These are phyloP conservation scores for Betta splendens DNA, from an alignment of 2,797 vertebrate genomes.

Conservation along the genomic window DNA sequence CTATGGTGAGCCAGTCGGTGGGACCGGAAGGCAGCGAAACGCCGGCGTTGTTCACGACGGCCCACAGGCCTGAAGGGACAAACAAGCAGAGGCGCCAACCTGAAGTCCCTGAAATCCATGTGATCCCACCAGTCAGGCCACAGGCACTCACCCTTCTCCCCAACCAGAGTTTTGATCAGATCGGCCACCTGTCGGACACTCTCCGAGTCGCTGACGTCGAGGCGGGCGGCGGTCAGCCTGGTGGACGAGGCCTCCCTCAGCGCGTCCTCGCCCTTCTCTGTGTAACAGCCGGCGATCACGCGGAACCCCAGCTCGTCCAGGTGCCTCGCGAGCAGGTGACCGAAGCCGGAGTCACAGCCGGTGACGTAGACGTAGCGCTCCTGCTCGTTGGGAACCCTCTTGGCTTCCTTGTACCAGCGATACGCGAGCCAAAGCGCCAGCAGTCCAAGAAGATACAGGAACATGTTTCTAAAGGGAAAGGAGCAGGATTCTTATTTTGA, in stretches of 20 bases:
- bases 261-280: constrained; percentile 77
- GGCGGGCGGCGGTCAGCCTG: constrained; percentile 59
- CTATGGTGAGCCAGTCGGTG: constrained; percentile 76
- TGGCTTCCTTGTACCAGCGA: constrained; percentile 72
- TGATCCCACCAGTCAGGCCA: not conserved
- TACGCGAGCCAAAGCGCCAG: constrained; percentile 65
- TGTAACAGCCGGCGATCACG: constrained; percentile 79
- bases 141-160: constrained; percentile 72
- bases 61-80: constrained; percentile 77
- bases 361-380: constrained; percentile 82
- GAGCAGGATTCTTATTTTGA: too few relatives aligned
- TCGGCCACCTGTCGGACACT: constrained; percentile 66
- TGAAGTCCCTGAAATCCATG: not conserved
- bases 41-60: constrained; percentile 82
- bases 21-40: constrained; percentile 65
- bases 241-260: constrained; percentile 74
- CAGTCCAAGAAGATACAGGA: constrained; percentile 58
- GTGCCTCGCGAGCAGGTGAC: constrained; percentile 71
- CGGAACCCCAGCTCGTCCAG: constrained; percentile 76
- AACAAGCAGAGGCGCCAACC: not conserved
- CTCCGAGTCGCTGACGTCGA: constrained; percentile 72
- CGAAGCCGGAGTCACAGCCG: constrained; percentile 80
- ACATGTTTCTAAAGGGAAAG: constrained; percentile 62
- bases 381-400: constrained; percentile 67
- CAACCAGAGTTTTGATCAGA: constrained; percentile 67